phyloP scores from a whole-genome alignment of 2,113 vertebrate genomes.

The Lycaon pictus region DNA sequence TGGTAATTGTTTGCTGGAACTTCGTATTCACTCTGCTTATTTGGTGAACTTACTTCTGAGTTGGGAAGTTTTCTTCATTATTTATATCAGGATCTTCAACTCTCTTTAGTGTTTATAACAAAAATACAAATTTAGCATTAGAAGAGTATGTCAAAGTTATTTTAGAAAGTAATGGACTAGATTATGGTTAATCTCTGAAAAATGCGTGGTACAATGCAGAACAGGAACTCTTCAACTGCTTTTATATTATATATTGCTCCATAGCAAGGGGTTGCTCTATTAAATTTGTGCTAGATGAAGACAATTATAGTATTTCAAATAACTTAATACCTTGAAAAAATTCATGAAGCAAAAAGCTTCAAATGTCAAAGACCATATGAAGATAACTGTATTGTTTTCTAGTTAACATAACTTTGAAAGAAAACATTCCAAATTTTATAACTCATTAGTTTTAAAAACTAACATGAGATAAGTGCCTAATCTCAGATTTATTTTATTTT shows the following conservation, averaged over 20 bases:
- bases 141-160: neutral
- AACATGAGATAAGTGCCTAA: neutral
- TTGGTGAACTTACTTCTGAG: neutral
- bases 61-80: neutral
- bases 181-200: neutral
- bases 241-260: neutral
- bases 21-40: neutral
- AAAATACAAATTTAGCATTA: neutral
- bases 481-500: conserved; percentile 72
- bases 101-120: neutral
- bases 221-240: neutral
- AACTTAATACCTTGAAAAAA: neutral
- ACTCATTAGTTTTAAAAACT: neutral
- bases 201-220: neutral
- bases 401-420: neutral
- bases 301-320: neutral
- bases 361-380: neutral
- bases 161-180: neutral
- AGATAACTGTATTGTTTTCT: neutral
- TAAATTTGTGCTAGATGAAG: neutral
- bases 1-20: neutral
- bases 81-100: neutral
- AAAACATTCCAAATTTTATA: neutral
- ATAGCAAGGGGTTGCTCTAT: neutral
- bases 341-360: neutral